Evolutionary conservation across 2,797 vertebrate genomes (phyloP), one percentile per base, ranked within the genome.

Genomic region (Falco rusticolus): DNA sequence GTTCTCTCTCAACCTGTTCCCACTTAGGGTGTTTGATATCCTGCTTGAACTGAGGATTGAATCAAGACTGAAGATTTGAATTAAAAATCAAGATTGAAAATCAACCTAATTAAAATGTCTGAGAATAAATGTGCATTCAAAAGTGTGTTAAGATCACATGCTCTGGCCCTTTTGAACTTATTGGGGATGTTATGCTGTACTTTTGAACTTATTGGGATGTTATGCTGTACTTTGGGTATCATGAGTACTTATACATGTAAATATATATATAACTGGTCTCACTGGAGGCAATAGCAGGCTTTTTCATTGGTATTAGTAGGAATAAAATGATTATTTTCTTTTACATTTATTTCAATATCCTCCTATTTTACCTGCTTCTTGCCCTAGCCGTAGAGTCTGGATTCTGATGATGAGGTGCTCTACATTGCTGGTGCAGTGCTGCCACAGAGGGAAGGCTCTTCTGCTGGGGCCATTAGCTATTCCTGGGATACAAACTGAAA

Each of bases 51-150:
- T 91, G 72, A 65, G 16, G 66, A 65, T 59, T 93, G 43, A 66
- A 26, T 89, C 48, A 76, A 84, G 51, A 66, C 28, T 59, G 48
- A 82, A 85, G 19, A 79, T 60, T 69, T 89, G 31, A 88, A 82
- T 59, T 84, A 70, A 84, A 94, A 89, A 78, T 88, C 29, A 80
- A 29, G 65, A 61, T 50, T 65, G 39, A 82, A 96, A 84, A 82
- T 56, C n/a, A 90, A 39, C 28, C 57, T 85, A 63, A 69, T 90
- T 82, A 92, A 85, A 83, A 11, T 92, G 16, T 31, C 26, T 84
- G 66, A 87, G 61, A 85, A 89, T 57, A 93, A 71, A 39, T 70
- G 80, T 89, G 8, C 59, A 78, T 69, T 74, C 26, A 77, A 31
- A 94, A 56, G 10, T 53, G 20, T 33, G 5, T 61, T 71, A 78